Conservation (phyloP, 2,797 vertebrate genomes). For the Passerculus sandwichensis region DNA sequence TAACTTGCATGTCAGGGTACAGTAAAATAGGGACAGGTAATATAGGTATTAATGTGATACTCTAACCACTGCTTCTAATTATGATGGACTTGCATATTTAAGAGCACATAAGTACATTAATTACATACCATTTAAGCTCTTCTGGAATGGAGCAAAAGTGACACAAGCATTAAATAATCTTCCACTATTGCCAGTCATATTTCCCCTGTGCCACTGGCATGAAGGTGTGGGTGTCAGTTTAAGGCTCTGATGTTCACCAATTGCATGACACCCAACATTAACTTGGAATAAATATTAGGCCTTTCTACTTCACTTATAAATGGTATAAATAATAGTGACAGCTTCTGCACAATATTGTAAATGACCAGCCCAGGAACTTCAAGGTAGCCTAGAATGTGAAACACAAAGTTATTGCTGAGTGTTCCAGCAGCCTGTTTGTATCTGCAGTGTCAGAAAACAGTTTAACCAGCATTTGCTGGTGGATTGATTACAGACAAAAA, state of each 20-base stretch:
- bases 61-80: conserved; percentile 27
- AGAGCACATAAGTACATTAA: conserved; percentile 32
- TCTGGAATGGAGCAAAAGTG: conserved; percentile 29
- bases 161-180: conserved; percentile 25
- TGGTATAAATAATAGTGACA: background rate
- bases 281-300: conserved; percentile 4
- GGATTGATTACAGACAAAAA: background rate
- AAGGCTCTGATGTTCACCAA: conserved; percentile 5
- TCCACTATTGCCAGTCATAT: background rate
- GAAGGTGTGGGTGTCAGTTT: background rate
- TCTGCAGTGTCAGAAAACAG: background rate
- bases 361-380: background rate
- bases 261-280: background rate
- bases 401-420: background rate
- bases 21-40: background rate
- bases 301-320: background rate
- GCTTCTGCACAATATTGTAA: background rate
- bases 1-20: background rate
- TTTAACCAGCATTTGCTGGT: background rate
- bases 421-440: background rate
- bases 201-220: background rate
- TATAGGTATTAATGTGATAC: background rate
- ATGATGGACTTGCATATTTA: conserved; percentile 27
- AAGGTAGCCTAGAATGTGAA: background rate
- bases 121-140: background rate